phyloP scores from a whole-genome alignment of 2,797 vertebrate genomes.

The Cryptoblepharus egeriae region DNA sequence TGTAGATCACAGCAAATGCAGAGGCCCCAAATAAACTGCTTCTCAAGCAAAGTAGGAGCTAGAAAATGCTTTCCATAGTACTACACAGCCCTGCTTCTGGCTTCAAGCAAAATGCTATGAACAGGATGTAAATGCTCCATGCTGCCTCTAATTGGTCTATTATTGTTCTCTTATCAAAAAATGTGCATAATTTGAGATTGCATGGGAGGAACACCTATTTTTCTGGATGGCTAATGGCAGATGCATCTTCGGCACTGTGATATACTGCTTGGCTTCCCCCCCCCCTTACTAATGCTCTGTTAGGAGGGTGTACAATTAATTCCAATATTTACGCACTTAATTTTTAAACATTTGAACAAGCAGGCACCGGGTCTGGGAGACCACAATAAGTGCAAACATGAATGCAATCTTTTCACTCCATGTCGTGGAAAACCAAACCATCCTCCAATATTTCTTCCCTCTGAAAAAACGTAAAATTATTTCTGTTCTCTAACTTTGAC shows the following conservation, averaged over 20 bases:
- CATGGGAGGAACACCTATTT: not conserved
- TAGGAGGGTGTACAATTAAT: not conserved
- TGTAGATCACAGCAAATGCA: not conserved
- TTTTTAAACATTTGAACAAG: not conserved
- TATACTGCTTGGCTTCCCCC: not conserved
- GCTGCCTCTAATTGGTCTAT: not conserved
- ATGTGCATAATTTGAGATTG: no score
- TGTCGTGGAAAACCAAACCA: fast-evolving
- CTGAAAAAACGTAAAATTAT: not conserved
- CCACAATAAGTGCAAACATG: not conserved
- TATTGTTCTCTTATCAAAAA: not conserved
- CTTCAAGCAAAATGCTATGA: not conserved
- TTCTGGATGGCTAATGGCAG: not conserved
- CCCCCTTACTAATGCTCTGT: not conserved
- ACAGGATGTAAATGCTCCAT: not conserved
- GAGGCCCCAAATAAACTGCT: not conserved
- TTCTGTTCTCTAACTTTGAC: constrained; percentile 15
- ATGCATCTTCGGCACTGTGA: not conserved
- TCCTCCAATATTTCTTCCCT: not conserved
- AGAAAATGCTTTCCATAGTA: not conserved
- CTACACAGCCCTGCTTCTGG: not conserved
- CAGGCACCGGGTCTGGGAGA: not conserved
- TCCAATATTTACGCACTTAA: not conserved
- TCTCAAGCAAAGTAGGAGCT: not conserved
- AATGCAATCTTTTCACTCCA: not conserved